These are phyloP conservation scores for Ischnus inquisitorius DNA, from an alignment of 2,888 invertebrate species.

Conservation along the genomic window DNA sequence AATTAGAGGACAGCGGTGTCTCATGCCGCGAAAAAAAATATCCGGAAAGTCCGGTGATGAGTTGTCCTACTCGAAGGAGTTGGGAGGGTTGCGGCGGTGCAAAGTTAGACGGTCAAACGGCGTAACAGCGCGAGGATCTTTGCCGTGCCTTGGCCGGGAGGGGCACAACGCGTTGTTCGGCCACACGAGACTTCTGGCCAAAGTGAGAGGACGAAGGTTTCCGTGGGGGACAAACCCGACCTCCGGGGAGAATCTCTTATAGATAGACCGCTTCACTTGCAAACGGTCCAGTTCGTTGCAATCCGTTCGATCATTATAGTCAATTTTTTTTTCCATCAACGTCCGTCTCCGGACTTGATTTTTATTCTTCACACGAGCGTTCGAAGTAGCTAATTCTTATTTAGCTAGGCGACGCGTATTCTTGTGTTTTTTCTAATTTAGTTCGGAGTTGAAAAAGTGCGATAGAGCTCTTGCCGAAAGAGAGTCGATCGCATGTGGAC, in stretches of 20 bases:
- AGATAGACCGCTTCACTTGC: slow-evolving; percentile 75
- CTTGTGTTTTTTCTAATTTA: background rate
- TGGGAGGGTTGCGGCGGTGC: slow-evolving; percentile 38
- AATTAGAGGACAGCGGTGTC: background rate
- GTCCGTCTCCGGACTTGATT: background rate
- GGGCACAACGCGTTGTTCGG: slow-evolving; percentile 1
- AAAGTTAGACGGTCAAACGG: background rate
- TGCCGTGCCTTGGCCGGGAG: background rate
- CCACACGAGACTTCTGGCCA: slow-evolving; percentile 35
- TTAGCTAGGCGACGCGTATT: background rate
- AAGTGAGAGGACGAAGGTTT: slow-evolving; percentile 68
- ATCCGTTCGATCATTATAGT: slow-evolving; percentile 52
- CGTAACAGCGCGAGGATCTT: slow-evolving; percentile 24
- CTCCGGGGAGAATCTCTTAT: slow-evolving; percentile 78
- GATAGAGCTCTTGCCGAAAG: slow-evolving; percentile 66
- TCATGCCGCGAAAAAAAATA: slow-evolving; percentile 16
- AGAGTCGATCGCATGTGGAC: slow-evolving; percentile 65
- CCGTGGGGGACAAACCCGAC: slow-evolving; percentile 73
- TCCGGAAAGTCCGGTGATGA: slow-evolving; percentile 58
- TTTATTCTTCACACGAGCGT: background rate
- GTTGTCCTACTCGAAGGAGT: background rate
- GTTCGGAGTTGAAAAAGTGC: slow-evolving; percentile 43
- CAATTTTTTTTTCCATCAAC: background rate
- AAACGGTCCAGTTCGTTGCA: slow-evolving; percentile 76
- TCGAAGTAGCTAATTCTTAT: background rate